Evolutionary conservation across 2,888 invertebrate genomes (phyloP).

Genomic region (Tipula lateralis): DNA sequence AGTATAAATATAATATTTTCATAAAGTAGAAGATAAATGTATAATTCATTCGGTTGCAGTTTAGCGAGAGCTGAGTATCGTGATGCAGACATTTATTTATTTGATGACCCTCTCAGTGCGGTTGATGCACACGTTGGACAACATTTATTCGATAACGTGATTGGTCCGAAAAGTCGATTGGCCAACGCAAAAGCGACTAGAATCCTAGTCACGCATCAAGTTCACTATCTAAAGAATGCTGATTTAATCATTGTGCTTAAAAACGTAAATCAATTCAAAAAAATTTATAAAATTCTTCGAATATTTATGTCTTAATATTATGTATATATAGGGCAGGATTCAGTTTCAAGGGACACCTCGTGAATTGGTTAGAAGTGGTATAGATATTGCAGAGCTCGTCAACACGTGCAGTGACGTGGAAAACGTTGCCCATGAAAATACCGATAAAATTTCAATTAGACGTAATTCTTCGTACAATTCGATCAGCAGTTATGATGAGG

Average conservation of each 20-base stretch:
- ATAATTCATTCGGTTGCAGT: slow-evolving; percentile 33
- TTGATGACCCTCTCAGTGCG: slow-evolving; percentile 72
- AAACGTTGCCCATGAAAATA: slow-evolving; percentile 42
- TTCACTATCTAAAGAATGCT: slow-evolving; percentile 60
- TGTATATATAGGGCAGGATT: slow-evolving; percentile 48
- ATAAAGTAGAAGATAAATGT: background rate
- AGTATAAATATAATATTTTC: slow-evolving; percentile 30
- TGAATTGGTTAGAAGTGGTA: slow-evolving; percentile 48
- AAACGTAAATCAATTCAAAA: slow-evolving; percentile 48
- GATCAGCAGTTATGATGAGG: background rate
- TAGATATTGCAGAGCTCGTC: slow-evolving; percentile 53
- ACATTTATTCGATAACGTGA: slow-evolving; percentile 67
- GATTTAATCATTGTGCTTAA: slow-evolving; percentile 56
- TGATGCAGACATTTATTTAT: slow-evolving; percentile 64
- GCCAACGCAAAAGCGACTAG: slow-evolving; percentile 53
- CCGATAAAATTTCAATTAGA: slow-evolving; percentile 38
- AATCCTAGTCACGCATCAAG: slow-evolving; percentile 70
- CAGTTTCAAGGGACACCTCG: slow-evolving; percentile 51
- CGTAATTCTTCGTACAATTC: slow-evolving; percentile 37
- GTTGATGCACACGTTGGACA: slow-evolving; percentile 68
- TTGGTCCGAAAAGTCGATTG: slow-evolving; percentile 52
- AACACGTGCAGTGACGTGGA: slow-evolving; percentile 44
- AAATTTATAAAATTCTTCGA: slow-evolving; percentile 35
- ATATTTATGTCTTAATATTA: slow-evolving; percentile 27
- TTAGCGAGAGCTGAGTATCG: slow-evolving; percentile 41